These are phyloP conservation scores for Tetranychus piercei DNA, from an alignment of 2,888 invertebrate species.

Conservation along the genomic window DNA sequence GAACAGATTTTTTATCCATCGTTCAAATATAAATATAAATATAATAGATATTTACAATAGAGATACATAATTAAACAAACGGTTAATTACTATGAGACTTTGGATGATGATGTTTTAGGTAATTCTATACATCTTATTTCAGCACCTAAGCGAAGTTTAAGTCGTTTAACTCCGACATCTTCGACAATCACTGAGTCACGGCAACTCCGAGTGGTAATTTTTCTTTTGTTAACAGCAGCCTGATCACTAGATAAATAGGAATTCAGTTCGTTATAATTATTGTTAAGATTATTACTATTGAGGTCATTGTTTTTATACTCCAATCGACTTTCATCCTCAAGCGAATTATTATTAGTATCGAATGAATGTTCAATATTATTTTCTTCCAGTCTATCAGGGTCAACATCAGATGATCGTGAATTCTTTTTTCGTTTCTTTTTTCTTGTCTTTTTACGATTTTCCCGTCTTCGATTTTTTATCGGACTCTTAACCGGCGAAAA, in stretches of 20 bases:
- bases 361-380: neutral
- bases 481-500: conserved; percentile 5
- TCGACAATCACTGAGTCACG: neutral
- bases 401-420: neutral
- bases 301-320: neutral
- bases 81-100: conserved; percentile 13
- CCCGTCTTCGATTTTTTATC: neutral
- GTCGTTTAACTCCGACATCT: conserved; percentile 46
- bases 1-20: neutral
- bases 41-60: neutral
- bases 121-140: conserved; percentile 73
- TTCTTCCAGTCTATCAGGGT: neutral
- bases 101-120: conserved; percentile 35
- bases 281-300: neutral
- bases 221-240: neutral
- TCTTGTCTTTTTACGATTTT: neutral
- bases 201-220: neutral
- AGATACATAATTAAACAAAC: neutral
- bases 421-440: conserved; percentile 10
- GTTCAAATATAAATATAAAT: neutral
- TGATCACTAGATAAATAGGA: neutral
- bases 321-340: neutral
- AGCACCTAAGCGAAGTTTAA: conserved; percentile 68
- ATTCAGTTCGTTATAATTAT: neutral
- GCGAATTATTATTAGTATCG: neutral